A percentile compares a stretch with the other conserved stretches of the same genome.
Evolutionary conservation across 2,113 vertebrate genomes (phyloP).

Genomic region (Prietella phreatophila): DNA sequence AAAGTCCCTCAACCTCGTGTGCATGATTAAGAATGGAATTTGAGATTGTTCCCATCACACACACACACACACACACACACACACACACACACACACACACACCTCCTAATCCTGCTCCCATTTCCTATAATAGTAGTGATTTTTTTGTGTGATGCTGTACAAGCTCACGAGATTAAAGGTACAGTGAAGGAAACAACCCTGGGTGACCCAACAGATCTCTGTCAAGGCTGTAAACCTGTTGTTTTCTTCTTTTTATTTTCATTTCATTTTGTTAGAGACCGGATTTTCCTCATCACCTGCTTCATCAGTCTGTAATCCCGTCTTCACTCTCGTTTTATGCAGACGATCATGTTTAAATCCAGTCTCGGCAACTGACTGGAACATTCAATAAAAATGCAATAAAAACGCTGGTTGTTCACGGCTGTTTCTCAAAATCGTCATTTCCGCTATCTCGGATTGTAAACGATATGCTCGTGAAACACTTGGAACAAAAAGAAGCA

Average conservation of each 20-base stretch:
- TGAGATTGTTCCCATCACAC: not conserved
- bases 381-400: conserved; percentile 87
- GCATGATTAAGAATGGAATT: conserved; percentile 30
- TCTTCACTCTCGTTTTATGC: conserved; percentile 88
- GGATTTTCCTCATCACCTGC: conserved; percentile 85
- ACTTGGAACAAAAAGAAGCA: not conserved
- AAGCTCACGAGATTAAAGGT: conserved; percentile 66
- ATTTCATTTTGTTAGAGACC: conserved; percentile 78
- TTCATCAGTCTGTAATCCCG: conserved; percentile 78
- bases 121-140: conserved; percentile 41
- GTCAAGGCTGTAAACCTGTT: conserved; percentile 61
- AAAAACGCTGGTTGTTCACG: conserved; percentile 94
- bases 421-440: conserved; percentile 73
- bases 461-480: not conserved
- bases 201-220: conserved; percentile 74
- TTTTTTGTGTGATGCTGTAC: conserved; percentile 44
- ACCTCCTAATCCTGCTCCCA: conserved; percentile 46
- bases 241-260: not conserved
- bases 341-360: conserved; percentile 93
- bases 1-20: conserved; percentile 15
- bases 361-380: conserved; percentile 87
- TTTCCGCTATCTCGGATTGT: conserved; percentile 61
- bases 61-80: conserved; percentile 21
- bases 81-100: not conserved
- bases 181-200: conserved; percentile 75